Conservation (phyloP, 2,797 vertebrate species). For the Pelobates cultripes region DNA sequence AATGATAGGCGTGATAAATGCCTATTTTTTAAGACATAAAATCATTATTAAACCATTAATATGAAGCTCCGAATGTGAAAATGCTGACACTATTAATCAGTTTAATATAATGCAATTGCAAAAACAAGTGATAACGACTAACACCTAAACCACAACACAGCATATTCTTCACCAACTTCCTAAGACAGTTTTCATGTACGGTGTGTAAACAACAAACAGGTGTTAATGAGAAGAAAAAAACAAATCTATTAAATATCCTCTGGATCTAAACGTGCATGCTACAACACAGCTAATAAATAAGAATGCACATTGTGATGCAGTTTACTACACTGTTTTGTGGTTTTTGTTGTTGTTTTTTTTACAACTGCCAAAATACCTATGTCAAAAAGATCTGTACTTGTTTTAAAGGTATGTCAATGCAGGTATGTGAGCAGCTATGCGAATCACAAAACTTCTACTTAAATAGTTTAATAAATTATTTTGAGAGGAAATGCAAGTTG, state of each 20-base stretch:
- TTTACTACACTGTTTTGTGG: too few relatives aligned
- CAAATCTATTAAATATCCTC: background rate
- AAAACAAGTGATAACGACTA: background rate
- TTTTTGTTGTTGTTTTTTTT: too few relatives aligned
- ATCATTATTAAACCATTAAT: too few relatives aligned
- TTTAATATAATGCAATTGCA: background rate
- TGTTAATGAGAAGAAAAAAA: background rate
- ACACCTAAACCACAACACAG: conserved; percentile 5
- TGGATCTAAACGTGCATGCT: too few relatives aligned
- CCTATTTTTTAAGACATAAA: too few relatives aligned
- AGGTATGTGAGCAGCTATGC: too few relatives aligned
- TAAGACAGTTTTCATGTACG: background rate
- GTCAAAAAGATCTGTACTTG: background rate
- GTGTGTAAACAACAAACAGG: background rate
- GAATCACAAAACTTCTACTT: too few relatives aligned
- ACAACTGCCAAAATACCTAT: background rate
- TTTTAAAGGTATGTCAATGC: too few relatives aligned
- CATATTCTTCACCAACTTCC: background rate
- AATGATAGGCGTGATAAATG: too few relatives aligned
- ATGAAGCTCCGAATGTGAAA: too few relatives aligned
- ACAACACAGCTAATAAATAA: background rate
- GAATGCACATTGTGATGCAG: background rate
- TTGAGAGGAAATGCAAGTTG: too few relatives aligned
- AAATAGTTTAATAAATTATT: too few relatives aligned
- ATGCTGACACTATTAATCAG: background rate